A percentile compares a stretch with the other conserved stretches of the same genome.
phyloP scores from a whole-genome alignment of 2,113 vertebrate species.

The Siphamia tubifer region DNA sequence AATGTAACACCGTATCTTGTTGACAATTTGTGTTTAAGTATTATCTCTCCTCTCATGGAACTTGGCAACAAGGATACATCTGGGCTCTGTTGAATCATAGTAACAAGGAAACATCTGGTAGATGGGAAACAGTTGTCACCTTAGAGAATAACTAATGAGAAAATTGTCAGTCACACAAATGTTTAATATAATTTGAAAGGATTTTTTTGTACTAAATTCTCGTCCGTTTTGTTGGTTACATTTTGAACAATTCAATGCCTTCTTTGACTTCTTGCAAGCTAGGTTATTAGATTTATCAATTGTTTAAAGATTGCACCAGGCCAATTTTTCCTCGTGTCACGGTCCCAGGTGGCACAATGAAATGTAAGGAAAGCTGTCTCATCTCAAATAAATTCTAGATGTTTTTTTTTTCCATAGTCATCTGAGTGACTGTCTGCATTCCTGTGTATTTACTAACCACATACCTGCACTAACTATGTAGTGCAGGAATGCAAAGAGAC shows the following conservation, averaged over 20 bases:
- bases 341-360: neutral
- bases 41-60: no score
- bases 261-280: neutral
- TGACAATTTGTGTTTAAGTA: neutral
- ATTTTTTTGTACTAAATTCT: no score
- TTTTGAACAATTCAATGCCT: no score
- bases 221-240: no score
- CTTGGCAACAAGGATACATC: conserved; percentile 8
- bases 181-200: neutral
- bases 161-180: neutral
- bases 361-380: neutral
- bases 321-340: no score
- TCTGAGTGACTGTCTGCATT: conserved; percentile 19
- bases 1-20: neutral
- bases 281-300: no score
- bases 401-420: neutral
- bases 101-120: conserved; percentile 23
- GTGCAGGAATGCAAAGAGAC: conserved; percentile 20
- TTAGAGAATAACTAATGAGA: neutral
- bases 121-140: neutral
- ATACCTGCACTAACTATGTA: conserved; percentile 14
- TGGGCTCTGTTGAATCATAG: neutral
- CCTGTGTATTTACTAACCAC: conserved; percentile 24
- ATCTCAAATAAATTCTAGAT: neutral
- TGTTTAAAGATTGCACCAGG: no score